phyloP scores from a whole-genome alignment of 2,888 invertebrate species.

The Epinotia brunnichana region DNA sequence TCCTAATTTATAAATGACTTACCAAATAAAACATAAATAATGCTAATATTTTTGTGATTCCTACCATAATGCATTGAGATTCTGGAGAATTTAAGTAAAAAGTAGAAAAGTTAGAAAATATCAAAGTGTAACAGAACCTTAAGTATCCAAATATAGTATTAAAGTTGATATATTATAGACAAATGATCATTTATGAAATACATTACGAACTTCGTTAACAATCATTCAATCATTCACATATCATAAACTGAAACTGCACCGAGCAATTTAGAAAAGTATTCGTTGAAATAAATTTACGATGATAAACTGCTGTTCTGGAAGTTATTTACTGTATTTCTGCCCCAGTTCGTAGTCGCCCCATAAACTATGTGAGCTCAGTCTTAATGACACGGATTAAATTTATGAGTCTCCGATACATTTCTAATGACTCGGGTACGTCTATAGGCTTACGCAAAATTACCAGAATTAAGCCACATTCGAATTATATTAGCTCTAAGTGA shows the following conservation, averaged over 20 bases:
- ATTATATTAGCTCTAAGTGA: slow-evolving; percentile 7
- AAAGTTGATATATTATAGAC: no score
- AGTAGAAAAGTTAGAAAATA: no score
- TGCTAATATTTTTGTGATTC: no score
- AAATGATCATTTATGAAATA: background rate
- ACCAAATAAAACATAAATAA: no score
- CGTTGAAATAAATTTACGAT: slow-evolving; percentile 6
- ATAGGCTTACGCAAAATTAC: slow-evolving; percentile 18
- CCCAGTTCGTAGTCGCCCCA: slow-evolving; percentile 35
- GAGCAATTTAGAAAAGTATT: background rate
- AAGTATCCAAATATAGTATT: no score
- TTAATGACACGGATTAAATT: slow-evolving; percentile 43
- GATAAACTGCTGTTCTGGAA: slow-evolving; percentile 6
- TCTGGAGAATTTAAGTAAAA: no score
- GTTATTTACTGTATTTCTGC: slow-evolving; percentile 32
- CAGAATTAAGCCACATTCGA: slow-evolving; percentile 10
- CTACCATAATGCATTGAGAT: no score
- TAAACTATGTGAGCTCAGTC: slow-evolving; percentile 42
- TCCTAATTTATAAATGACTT: no score
- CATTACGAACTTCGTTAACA: background rate
- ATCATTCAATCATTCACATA: background rate
- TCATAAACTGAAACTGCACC: background rate
- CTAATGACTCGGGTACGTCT: slow-evolving; percentile 30
- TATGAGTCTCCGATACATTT: slow-evolving; percentile 41
- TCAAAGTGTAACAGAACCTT: no score